Conservation (phyloP, 2,797 vertebrate genomes). For the Pygocentrus nattereri region DNA sequence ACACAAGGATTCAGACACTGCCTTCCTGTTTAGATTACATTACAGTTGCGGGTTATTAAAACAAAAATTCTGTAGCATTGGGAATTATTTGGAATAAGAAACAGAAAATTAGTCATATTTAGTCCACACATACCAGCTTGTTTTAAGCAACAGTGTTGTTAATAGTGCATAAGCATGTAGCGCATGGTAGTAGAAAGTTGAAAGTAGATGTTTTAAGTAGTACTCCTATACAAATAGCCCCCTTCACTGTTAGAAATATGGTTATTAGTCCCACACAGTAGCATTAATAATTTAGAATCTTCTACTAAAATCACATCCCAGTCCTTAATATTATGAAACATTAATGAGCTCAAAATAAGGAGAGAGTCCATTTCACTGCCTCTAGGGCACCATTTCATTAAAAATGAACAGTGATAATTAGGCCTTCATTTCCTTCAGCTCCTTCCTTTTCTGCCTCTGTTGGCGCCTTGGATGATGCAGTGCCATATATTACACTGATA, state of each 20-base stretch:
- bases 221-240: background rate
- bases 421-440: slow-evolving; percentile 59
- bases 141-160: background rate
- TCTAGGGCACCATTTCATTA: slow-evolving; percentile 65
- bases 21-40: background rate
- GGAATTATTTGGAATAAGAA: background rate
- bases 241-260: slow-evolving; percentile 43
- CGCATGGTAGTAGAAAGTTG: background rate
- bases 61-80: background rate
- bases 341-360: slow-evolving; percentile 74
- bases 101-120: background rate
- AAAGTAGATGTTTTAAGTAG: slow-evolving; percentile 23
- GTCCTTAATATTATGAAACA: slow-evolving; percentile 74
- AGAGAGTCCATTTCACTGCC: slow-evolving; percentile 66
- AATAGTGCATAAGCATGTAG: background rate
- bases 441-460: slow-evolving; percentile 55
- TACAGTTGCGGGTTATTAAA: background rate
- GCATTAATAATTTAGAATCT: slow-evolving; percentile 75
- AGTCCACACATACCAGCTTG: too few relatives aligned
- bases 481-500: slow-evolving; percentile 65
- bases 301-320: slow-evolving; percentile 73
- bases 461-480: slow-evolving; percentile 60
- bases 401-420: slow-evolving; percentile 70
- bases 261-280: slow-evolving; percentile 54
- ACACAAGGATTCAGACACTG: background rate